Conservation (phyloP, 1,140 invertebrate genomes). For the Eriosoma lanigerum region DNA sequence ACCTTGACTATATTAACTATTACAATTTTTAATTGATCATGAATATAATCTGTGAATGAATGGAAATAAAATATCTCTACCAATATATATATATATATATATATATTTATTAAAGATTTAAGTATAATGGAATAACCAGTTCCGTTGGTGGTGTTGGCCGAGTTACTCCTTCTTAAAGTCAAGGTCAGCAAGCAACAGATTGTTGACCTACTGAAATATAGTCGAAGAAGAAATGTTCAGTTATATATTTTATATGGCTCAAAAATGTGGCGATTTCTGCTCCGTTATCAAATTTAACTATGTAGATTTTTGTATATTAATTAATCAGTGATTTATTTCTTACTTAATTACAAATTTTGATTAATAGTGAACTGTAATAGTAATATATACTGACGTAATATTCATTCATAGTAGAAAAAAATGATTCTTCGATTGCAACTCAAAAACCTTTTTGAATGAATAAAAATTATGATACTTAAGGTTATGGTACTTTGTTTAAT, state of each 20-base stretch:
- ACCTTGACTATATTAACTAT: not conserved
- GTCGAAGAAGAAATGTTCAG: conserved; percentile 17
- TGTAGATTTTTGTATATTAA: too few relatives aligned
- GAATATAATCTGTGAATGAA: not conserved
- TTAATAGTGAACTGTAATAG: not conserved
- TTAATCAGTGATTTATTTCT: not conserved
- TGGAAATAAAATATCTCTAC: not conserved
- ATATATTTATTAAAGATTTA: too few relatives aligned
- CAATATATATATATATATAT: too few relatives aligned
- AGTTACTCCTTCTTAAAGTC: conserved; percentile 30
- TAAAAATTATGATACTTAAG: conserved; percentile 37
- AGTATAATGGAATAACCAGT: not conserved
- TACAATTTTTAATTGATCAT: not conserved
- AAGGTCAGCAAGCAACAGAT: conserved; percentile 22
- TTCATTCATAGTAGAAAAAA: not conserved
- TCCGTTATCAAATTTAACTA: not conserved
- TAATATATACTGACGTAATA: not conserved
- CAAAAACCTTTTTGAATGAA: not conserved
- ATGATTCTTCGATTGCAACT: not conserved
- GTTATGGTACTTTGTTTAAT: conserved; percentile 4
- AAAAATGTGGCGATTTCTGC: not conserved
- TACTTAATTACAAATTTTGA: not conserved
- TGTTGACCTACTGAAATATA: conserved; percentile 37
- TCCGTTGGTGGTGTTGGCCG: conserved; percentile 1
- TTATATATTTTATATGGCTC: not conserved